Conservation (phyloP, 2,888 invertebrate genomes). For the Habrosyne pyritoides region DNA sequence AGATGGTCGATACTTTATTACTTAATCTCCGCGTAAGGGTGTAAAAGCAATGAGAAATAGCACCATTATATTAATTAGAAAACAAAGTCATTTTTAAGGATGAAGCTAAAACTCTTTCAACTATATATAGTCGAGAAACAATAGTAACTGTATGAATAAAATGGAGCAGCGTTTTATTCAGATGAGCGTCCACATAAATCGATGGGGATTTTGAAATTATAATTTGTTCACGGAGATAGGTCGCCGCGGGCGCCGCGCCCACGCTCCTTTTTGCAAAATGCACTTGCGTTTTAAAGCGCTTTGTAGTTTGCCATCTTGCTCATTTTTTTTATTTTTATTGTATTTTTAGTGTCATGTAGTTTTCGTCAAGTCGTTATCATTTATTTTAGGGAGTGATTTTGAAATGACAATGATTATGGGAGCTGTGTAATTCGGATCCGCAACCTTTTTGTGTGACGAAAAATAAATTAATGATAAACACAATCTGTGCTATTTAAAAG, state of each 20-base stretch:
- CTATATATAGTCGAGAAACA: conserved; percentile 41
- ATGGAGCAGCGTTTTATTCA: conserved; percentile 74
- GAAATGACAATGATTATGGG: too few relatives aligned
- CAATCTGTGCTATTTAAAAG: too few relatives aligned
- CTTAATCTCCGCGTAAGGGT: too few relatives aligned
- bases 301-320: conserved; percentile 9
- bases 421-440: too few relatives aligned
- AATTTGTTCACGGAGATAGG: conserved; percentile 78
- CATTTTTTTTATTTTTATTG: conserved; percentile 2
- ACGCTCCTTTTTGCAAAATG: conserved; percentile 37
- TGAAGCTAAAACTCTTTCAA: too few relatives aligned
- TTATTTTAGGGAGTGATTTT: background rate
- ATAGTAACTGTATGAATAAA: conserved; percentile 60
- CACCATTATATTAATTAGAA: too few relatives aligned
- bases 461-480: too few relatives aligned
- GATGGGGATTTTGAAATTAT: conserved; percentile 81
- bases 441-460: too few relatives aligned
- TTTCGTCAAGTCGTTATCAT: conserved; percentile 6
- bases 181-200: conserved; percentile 80
- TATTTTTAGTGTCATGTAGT: conserved; percentile 10
- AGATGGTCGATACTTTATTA: too few relatives aligned
- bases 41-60: too few relatives aligned
- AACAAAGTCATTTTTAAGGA: too few relatives aligned
- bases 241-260: conserved; percentile 75
- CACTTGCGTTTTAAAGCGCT: conserved; percentile 18